A percentile compares a stretch with the other conserved stretches of the same genome.
phyloP scores from a whole-genome alignment of 2,888 invertebrate genomes.

The Acronicta aceris region DNA sequence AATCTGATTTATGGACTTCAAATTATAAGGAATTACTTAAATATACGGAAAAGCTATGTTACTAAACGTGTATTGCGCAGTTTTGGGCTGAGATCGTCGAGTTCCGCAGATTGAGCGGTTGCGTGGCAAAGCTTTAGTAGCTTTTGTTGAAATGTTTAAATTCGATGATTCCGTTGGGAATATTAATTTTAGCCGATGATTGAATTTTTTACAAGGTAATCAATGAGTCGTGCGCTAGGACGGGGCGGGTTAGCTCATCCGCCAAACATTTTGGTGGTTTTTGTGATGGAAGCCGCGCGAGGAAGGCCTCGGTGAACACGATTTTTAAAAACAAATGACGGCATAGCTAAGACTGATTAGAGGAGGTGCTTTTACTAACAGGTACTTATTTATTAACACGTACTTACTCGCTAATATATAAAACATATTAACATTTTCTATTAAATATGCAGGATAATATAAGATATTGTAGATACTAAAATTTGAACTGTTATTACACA shows the following conservation, averaged over 20 bases:
- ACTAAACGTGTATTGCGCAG: conserved; percentile 48
- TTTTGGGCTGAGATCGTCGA: conserved; percentile 41
- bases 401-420: neutral
- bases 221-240: conserved; percentile 85
- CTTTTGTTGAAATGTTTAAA: conserved; percentile 63
- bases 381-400: conserved; percentile 7
- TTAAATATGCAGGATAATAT: no score
- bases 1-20: conserved; percentile 50
- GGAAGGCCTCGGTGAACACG: conserved; percentile 86
- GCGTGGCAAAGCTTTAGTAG: conserved; percentile 49
- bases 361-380: conserved; percentile 53
- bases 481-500: no score
- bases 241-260: conserved; percentile 88
- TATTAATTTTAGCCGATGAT: conserved; percentile 83
- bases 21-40: conserved; percentile 56
- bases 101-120: conserved; percentile 53
- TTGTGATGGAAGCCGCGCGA: conserved; percentile 77
- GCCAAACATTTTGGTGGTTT: conserved; percentile 86
- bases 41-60: conserved; percentile 49
- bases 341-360: conserved; percentile 61
- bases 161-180: conserved; percentile 74
- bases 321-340: conserved; percentile 81
- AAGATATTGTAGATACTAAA: no score
- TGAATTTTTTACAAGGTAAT: conserved; percentile 86
- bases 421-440: no score